Evolutionary conservation across 2,797 vertebrate species (phyloP), one percentile per base, ranked within the genome.

Genomic region (Neosilurus mollespiculum): DNA sequence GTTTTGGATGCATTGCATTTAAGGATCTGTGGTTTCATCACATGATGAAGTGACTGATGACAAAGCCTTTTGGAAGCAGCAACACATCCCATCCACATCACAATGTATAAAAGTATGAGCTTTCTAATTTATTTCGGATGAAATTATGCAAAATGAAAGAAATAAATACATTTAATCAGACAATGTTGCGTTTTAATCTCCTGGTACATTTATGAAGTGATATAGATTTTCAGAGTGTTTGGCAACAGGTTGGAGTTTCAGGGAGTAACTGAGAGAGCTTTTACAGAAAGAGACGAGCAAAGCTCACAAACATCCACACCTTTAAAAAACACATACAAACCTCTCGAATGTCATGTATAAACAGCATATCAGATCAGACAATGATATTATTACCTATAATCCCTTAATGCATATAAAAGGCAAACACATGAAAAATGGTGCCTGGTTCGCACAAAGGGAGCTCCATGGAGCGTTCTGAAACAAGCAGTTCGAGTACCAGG

Each of bases 161-260:
- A 24, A 43, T 49, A 71, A n/a, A 22, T 2, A 59, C 49, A 2
- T 10, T 10, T 12, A 18, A 18, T 62, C 34, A 15, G 30, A 77
- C 22, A 37, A 61, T n/a, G n/a, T 24, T 2, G 9, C 53, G 11
- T 75, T 75, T 75, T 78, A 61, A 62, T 67, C 75, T 62, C 18
- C 14, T 0, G 6, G 53, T 12, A 71, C 66, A 72, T 43, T 66
- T 69, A 49, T 37, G 22, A 69, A 37, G 22, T 65, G 61, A 51
- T 81, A 56, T 59, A 56, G 78, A 62, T 76, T 71, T 83, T 70
- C 71, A 72, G 56, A 76, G 81, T 58, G 66, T 85, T 78, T 85
- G 85, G 88, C 90, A 90, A 90, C 90, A 90, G 90, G 90, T 90
- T 88, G 86, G 81, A 80, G 71, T 54, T 80, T 37, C 43, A 84